Evolutionary conservation across 2,113 vertebrate species (phyloP).

Genomic region (Solea senegalensis): DNA sequence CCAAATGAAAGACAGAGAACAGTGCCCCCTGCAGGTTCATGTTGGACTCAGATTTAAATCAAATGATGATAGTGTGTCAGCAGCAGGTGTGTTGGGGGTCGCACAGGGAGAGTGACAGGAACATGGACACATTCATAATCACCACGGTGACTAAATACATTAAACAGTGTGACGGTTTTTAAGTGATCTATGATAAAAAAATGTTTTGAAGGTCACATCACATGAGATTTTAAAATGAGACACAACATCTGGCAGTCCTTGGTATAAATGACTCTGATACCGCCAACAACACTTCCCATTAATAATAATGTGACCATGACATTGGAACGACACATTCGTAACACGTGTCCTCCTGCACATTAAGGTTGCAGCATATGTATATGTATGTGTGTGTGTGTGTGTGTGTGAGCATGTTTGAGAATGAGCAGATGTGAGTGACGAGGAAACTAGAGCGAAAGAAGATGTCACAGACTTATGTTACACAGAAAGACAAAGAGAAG

Average conservation of each 20-base stretch:
- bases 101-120: neutral
- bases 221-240: neutral
- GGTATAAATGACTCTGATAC: constrained; percentile 20
- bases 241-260: constrained; percentile 14
- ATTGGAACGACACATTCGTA: constrained; percentile 6
- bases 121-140: neutral
- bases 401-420: constrained; percentile 23
- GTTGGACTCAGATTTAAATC: too few species aligned
- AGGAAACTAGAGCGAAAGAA: constrained; percentile 60
- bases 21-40: neutral
- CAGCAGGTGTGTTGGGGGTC: too few species aligned
- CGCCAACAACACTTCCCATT: neutral
- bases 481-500: constrained; percentile 1
- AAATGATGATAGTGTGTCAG: too few species aligned
- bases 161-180: neutral
- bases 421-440: constrained; percentile 39
- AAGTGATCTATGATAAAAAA: neutral
- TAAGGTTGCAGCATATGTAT: constrained; percentile 9
- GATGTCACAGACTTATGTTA: neutral
- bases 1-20: neutral
- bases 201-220: neutral
- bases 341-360: constrained; percentile 39
- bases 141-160: neutral
- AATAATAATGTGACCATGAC: constrained; percentile 45
- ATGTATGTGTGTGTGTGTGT: constrained; percentile 10